Conservation (phyloP, 1,140 invertebrate genomes). For the Meloidogyne exigua region DNA sequence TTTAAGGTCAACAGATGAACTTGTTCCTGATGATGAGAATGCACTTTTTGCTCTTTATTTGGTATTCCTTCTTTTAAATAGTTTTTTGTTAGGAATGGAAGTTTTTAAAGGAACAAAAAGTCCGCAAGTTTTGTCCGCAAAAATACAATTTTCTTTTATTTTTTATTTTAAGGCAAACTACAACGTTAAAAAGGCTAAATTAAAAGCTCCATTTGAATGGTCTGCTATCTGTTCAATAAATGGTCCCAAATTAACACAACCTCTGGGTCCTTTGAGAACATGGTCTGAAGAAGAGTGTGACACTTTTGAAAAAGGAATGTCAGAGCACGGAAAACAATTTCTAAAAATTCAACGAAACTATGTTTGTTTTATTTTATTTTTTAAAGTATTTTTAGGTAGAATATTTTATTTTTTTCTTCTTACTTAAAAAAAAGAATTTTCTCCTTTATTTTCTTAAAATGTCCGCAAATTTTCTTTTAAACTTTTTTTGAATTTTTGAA, state of each 20-base stretch:
- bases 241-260: background rate
- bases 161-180: conserved; percentile 13
- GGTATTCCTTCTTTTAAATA: background rate
- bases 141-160: background rate
- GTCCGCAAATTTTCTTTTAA: too few relatives aligned
- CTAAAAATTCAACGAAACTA: conserved; percentile 23
- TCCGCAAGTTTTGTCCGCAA: background rate
- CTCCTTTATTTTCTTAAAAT: too few relatives aligned
- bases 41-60: conserved; percentile 15
- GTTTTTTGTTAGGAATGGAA: too few relatives aligned
- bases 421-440: too few relatives aligned
- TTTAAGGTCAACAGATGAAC: background rate
- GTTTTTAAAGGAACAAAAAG: background rate
- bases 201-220: background rate
- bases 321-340: conserved; percentile 18
- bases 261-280: background rate
- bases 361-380: conserved; percentile 23
- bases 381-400: background rate
- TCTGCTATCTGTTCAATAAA: background rate
- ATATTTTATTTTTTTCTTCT: too few relatives aligned
- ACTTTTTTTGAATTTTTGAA: too few relatives aligned
- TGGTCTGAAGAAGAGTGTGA: conserved; percentile 24
- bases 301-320: conserved; percentile 27
- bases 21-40: conserved; percentile 23
- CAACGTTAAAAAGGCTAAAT: conserved; percentile 8